Percentiles rank a stretch among this genome's conserved stretches.
phyloP scores from a whole-genome alignment of 2,113 vertebrate species.

The Indri indri region DNA sequence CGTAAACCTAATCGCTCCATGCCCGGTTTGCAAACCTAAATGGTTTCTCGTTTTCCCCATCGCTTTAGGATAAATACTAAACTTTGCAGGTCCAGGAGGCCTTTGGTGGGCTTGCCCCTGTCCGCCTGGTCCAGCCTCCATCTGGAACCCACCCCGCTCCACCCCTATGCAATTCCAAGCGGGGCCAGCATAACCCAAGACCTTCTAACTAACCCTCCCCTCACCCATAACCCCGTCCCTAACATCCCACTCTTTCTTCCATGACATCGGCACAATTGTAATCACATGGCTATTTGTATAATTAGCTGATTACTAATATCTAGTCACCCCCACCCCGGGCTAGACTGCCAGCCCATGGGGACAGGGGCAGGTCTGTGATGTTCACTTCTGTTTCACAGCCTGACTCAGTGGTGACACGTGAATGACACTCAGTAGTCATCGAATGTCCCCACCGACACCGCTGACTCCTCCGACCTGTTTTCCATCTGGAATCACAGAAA shows the following conservation, averaged over 20 bases:
- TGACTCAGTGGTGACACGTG: background rate
- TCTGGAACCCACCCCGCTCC: background rate
- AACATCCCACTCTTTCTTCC: background rate
- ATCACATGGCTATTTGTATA: background rate
- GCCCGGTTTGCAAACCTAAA: background rate
- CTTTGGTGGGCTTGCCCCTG: too few relatives aligned
- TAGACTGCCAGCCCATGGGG: background rate
- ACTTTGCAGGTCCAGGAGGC: background rate
- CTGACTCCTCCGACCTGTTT: background rate
- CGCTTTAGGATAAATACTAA: background rate
- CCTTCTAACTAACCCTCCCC: too few relatives aligned
- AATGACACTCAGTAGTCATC: background rate
- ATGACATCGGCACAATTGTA: background rate
- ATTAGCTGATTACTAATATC: background rate
- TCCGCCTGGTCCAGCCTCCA: background rate
- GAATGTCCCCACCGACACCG: too few relatives aligned
- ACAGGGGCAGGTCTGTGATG: background rate
- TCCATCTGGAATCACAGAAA: background rate
- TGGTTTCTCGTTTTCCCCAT: background rate
- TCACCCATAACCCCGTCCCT: background rate
- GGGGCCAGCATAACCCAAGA: background rate
- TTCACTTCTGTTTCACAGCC: background rate
- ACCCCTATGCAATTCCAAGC: accelerated
- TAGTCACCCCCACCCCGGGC: background rate
- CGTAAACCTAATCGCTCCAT: too few relatives aligned